Conservation (phyloP, 1,140 invertebrate genomes). For the Trichoplusia ni region DNA sequence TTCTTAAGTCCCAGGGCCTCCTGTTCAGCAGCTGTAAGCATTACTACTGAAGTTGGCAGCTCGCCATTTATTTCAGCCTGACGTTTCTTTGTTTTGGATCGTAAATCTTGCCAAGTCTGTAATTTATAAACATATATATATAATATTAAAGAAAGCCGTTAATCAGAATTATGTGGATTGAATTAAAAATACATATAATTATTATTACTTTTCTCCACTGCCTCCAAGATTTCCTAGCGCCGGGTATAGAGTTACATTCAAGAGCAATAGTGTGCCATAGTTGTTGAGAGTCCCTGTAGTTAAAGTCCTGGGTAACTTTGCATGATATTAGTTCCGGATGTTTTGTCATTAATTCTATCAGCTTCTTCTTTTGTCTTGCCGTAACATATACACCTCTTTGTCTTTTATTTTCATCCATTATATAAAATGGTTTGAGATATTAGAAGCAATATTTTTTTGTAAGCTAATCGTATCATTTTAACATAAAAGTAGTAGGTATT, state of each 20-base stretch:
- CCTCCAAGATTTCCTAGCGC: conserved; percentile 70
- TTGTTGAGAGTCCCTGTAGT: conserved; percentile 62
- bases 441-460: neutral
- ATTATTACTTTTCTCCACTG: conserved; percentile 71
- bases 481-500: neutral
- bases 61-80: conserved; percentile 55
- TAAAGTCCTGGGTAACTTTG: conserved; percentile 65
- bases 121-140: conserved; percentile 44
- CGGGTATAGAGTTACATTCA: conserved; percentile 68
- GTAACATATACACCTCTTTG: conserved; percentile 64
- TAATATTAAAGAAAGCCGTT: too few relatives aligned
- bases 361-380: conserved; percentile 67
- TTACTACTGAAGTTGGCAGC: conserved; percentile 44
- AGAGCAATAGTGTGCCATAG: conserved; percentile 67
- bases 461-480: too few relatives aligned
- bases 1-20: conserved; percentile 59
- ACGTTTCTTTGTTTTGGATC: conserved; percentile 65
- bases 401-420: conserved; percentile 61
- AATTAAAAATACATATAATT: neutral
- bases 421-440: neutral
- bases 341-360: conserved; percentile 64
- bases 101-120: conserved; percentile 73
- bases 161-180: neutral
- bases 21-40: conserved; percentile 55
- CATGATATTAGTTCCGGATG: conserved; percentile 65